Conservation (phyloP, 2,797 vertebrate genomes). For the Protosalanx chinensis region DNA sequence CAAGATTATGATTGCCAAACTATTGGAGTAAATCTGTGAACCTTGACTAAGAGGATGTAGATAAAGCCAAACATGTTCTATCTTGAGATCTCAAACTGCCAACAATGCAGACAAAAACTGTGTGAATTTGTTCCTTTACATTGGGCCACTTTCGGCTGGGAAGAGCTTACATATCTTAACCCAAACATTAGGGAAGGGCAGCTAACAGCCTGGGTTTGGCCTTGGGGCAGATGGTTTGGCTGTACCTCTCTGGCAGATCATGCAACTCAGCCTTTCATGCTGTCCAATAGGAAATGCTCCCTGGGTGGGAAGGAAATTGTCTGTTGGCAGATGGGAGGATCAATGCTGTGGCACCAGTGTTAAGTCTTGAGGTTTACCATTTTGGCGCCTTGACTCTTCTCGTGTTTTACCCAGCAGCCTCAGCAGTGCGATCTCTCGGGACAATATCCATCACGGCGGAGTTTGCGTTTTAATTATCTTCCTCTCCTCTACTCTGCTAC, state of each 20-base stretch:
- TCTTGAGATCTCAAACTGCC: neutral
- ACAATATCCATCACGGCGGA: conserved; percentile 1
- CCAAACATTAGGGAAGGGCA: conserved; percentile 13
- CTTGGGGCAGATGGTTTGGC: conserved; percentile 15
- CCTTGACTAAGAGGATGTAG: neutral
- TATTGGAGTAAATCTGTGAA: neutral
- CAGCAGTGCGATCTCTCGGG: neutral
- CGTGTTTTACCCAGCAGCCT: neutral
- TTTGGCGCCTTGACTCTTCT: neutral
- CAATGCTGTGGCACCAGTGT: neutral
- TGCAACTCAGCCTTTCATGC: neutral
- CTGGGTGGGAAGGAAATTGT: conserved; percentile 16
- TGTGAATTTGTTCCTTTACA: neutral
- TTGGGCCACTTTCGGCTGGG: neutral
- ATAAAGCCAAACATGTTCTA: neutral
- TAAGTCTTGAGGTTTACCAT: neutral
- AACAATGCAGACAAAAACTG: neutral
- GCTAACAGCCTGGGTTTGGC: neutral
- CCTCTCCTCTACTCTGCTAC: neutral
- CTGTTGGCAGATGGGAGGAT: conserved; percentile 9
- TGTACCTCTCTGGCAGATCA: neutral
- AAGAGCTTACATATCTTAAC: neutral
- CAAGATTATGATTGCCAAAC: neutral
- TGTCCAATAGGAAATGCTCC: conserved; percentile 16
- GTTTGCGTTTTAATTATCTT: conserved; percentile 15